phyloP scores from a whole-genome alignment of 2,113 vertebrate genomes.

The Heliornis fulica region DNA sequence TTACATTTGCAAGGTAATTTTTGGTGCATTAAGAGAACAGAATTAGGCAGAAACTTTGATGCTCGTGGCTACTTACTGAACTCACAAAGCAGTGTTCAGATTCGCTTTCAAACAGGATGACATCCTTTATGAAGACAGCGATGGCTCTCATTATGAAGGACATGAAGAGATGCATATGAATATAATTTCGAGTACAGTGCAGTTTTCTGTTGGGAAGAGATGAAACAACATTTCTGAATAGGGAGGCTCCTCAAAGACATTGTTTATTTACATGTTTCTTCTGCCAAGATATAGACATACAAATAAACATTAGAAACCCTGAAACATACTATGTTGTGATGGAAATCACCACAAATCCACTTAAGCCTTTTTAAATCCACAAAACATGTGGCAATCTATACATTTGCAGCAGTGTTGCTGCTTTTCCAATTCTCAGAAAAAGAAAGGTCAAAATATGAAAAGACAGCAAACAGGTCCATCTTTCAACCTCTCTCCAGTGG shows the following conservation, averaged over 20 bases:
- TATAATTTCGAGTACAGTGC: constrained; percentile 94
- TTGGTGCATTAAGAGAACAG: background rate
- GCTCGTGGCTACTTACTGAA: constrained; percentile 77
- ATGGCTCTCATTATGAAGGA: constrained; percentile 94
- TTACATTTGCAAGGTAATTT: background rate
- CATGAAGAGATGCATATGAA: constrained; percentile 92
- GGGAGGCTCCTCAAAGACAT: background rate
- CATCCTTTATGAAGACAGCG: constrained; percentile 90
- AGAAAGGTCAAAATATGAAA: background rate
- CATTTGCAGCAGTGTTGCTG: background rate
- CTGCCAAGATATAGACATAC: background rate
- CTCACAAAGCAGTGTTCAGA: constrained; percentile 81
- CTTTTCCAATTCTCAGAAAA: background rate
- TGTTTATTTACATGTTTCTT: background rate
- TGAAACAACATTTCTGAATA: background rate
- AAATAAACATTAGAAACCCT: background rate
- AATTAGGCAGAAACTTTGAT: background rate
- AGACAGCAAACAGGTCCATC: background rate
- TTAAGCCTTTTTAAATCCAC: background rate
- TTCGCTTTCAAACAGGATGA: constrained; percentile 86
- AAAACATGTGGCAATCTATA: background rate
- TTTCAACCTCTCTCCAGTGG: background rate
- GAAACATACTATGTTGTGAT: background rate
- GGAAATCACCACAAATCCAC: background rate
- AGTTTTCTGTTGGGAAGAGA: constrained; percentile 81